These are phyloP conservation scores for Haemorhous mexicanus DNA, from an alignment of 2,113 vertebrate genomes.

Conservation along the genomic window DNA sequence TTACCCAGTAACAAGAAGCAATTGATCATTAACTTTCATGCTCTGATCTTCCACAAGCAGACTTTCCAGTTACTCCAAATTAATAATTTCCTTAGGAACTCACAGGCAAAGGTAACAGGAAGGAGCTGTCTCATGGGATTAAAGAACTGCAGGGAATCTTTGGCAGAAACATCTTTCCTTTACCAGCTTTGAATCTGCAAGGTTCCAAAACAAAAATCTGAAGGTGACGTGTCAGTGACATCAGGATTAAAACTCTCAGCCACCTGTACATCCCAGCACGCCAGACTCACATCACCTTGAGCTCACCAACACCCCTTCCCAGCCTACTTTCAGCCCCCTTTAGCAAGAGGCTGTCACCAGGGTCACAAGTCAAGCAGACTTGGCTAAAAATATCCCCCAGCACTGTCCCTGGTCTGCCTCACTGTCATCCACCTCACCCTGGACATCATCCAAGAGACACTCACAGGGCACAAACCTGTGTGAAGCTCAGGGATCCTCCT, in stretches of 20 bases:
- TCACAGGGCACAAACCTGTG: not conserved
- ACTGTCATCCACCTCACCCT: not conserved
- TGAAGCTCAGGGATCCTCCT: not conserved
- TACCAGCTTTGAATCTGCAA: accelerated
- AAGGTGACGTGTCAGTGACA: not conserved
- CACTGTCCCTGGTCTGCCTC: not conserved
- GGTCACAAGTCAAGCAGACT: not conserved
- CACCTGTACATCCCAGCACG: accelerated
- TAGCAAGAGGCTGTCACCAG: not conserved
- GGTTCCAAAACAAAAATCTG: not conserved
- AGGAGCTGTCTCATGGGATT: not conserved
- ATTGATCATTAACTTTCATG: not conserved
- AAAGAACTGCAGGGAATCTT: not conserved
- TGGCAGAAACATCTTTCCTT: not conserved
- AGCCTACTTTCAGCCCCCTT: not conserved
- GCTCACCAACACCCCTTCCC: not conserved
- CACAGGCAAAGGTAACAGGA: not conserved
- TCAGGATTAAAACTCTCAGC: not conserved
- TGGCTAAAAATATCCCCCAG: not conserved
- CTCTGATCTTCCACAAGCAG: not conserved
- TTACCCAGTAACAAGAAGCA: not conserved
- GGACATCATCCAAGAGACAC: not conserved
- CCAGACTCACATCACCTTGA: not conserved
- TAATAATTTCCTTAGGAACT: not conserved
- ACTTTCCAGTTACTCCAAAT: not conserved